A percentile compares a stretch with the other conserved stretches of the same genome.
Evolutionary conservation across 2,888 invertebrate species (phyloP).

Genomic region (Eupithecia insigniata): DNA sequence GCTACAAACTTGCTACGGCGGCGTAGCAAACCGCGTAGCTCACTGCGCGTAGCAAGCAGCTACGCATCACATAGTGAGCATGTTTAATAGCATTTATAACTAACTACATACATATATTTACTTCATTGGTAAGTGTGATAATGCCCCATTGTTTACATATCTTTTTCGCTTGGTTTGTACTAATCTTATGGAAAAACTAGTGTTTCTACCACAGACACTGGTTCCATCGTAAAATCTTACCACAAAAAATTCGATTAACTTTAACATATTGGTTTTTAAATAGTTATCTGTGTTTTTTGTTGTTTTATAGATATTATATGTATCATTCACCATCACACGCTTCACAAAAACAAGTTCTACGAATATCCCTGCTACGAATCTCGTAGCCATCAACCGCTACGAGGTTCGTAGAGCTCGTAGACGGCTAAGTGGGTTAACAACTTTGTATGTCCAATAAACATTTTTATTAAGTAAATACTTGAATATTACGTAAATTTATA

Average conservation of each 20-base stretch:
- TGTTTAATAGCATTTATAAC: background rate
- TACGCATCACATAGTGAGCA: background rate
- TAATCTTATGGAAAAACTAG: background rate
- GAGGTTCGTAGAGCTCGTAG: background rate
- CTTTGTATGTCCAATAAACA: constrained; percentile 31
- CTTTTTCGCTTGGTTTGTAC: background rate
- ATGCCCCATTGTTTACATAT: background rate
- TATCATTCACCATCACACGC: constrained; percentile 1
- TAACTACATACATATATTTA: background rate
- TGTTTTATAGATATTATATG: background rate
- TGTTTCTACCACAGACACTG: background rate
- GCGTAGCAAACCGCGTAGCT: background rate
- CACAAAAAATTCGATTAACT: background rate
- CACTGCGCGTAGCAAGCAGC: background rate
- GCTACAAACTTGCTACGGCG: background rate
- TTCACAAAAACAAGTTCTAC: background rate
- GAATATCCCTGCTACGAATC: background rate
- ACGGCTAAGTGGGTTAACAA: constrained; percentile 18
- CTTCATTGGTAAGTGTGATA: background rate
- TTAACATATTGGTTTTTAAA: background rate
- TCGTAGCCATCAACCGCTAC: background rate
- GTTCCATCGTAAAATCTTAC: background rate
- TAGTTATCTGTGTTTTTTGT: background rate
- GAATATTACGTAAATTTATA: constrained; percentile 46
- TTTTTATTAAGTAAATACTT: constrained; percentile 36